These are phyloP conservation scores for Drosophila saltans DNA, from an alignment of 1,140 invertebrate genomes.

Conservation along the genomic window DNA sequence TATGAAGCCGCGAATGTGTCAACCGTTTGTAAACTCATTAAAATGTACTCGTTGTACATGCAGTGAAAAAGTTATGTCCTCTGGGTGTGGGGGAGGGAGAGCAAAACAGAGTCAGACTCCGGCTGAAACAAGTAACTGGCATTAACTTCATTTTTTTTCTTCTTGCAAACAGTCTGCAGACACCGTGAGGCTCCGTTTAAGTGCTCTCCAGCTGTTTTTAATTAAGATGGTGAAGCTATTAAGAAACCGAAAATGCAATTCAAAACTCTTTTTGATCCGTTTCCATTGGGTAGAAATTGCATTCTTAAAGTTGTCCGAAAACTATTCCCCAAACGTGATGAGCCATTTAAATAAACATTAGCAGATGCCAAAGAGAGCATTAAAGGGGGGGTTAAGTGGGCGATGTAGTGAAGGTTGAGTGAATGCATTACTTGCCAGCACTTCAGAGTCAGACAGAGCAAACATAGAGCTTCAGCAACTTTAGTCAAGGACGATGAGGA, in stretches of 20 bases:
- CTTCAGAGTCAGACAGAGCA: slow-evolving; percentile 67
- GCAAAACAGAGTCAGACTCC: not conserved
- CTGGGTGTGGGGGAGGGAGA: slow-evolving; percentile 13
- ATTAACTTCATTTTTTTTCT: slow-evolving; percentile 35
- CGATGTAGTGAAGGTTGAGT: slow-evolving; percentile 21
- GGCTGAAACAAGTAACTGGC: slow-evolving; percentile 26
- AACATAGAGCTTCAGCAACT: slow-evolving; percentile 47
- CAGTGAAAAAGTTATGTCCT: slow-evolving; percentile 66
- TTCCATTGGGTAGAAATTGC: slow-evolving; percentile 45
- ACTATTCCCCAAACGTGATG: slow-evolving; percentile 62
- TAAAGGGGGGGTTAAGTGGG: slow-evolving; percentile 9
- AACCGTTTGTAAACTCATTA: slow-evolving; percentile 81
- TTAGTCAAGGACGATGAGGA: slow-evolving; percentile 53
- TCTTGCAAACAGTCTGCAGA: slow-evolving; percentile 13
- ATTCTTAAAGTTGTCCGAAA: slow-evolving; percentile 54
- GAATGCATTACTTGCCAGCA: slow-evolving; percentile 60
- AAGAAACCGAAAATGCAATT: slow-evolving; percentile 44
- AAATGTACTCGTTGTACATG: slow-evolving; percentile 59
- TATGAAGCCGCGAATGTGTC: slow-evolving; percentile 71
- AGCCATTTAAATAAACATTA: slow-evolving; percentile 77
- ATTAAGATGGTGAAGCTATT: slow-evolving; percentile 37
- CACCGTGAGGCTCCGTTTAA: slow-evolving; percentile 14
- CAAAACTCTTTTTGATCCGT: slow-evolving; percentile 56
- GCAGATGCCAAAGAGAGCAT: slow-evolving; percentile 19
- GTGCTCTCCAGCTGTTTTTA: slow-evolving; percentile 44